Evolutionary conservation across 2,888 invertebrate species (phyloP), one percentile per base, ranked within the genome.

Genomic region (Ichneumoninae sp.): DNA sequence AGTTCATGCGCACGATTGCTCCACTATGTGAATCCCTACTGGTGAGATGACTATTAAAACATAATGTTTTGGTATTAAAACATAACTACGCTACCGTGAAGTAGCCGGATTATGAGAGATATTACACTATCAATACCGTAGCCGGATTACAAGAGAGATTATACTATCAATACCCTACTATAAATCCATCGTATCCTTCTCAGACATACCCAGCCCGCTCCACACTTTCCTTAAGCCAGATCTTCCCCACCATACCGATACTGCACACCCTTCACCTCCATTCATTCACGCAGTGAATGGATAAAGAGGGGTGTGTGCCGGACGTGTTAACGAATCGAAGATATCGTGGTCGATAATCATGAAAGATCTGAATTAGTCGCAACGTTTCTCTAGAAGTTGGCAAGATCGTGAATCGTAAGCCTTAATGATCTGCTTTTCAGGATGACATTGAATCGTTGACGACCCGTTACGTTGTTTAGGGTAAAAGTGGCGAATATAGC

Each of bases 361-460:
- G 22, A 22, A 19, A 50, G 47, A 13, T 33, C n/a, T 66, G 13
- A 70, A 79, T 72, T 50, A 36, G 54, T 65, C 19, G 10, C 50
- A 66, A 7, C n/a, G 30, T 22, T 50, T 62, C 36, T 52, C 2
- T 19, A 33, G n/a, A 16, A n/a, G 6, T n/a, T 33, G 62, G 16
- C 10, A 6, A 2, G 16, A 30, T n/a, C 62, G 16, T 62, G 10
- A 0, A 33, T 62, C n/a, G 62, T 62, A 0, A 62, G 8, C 16
- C 16, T 4, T 19, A 70, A 44, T 62, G 54, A 52, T 13, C 16
- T 26, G 44, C 3, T 75, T 40, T 16, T 47, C 52, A 33, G 26
- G 6, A 16, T 16, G 30, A 16, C 60, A 60, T 26, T 0, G 13
- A n/a, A 60, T 33, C 13, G 16, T 30, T 6, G 60, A 60, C 10